Conservation (phyloP, 2,888 invertebrate species). For the Xestia rhomboidea region DNA sequence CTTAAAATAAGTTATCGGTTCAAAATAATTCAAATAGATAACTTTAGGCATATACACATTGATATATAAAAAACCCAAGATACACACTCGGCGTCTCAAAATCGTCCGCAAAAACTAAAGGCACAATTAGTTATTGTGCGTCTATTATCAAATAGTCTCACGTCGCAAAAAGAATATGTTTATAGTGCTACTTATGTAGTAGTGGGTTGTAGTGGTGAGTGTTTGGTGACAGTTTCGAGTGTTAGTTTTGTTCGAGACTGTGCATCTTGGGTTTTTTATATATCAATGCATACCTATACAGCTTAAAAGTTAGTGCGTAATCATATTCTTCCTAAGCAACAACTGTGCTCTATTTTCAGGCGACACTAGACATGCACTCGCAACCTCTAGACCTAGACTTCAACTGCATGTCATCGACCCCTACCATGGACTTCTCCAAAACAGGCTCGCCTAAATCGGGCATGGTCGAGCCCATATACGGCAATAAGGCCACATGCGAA, state of each 20-base stretch:
- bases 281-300: too few relatives aligned
- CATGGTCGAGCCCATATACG: constrained; percentile 86
- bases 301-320: not conserved
- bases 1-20: not conserved
- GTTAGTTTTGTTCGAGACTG: too few relatives aligned
- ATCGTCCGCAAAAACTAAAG: too few relatives aligned
- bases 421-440: constrained; percentile 86
- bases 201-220: too few relatives aligned
- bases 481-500: constrained; percentile 87
- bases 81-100: too few relatives aligned
- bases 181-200: too few relatives aligned
- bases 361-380: constrained; percentile 85
- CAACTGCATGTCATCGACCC: constrained; percentile 87
- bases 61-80: too few relatives aligned
- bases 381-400: constrained; percentile 88
- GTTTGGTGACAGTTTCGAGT: too few relatives aligned
- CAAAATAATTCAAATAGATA: not conserved
- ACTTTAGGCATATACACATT: not conserved
- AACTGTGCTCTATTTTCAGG: constrained; percentile 70
- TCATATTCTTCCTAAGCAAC: constrained; percentile 3
- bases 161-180: too few relatives aligned
- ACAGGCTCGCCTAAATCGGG: constrained; percentile 86
- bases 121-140: too few relatives aligned
- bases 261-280: too few relatives aligned
- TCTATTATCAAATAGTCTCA: too few relatives aligned